These are phyloP conservation scores for Synanthedon formicaeformis DNA, from an alignment of 2,888 invertebrate species.

Conservation along the genomic window DNA sequence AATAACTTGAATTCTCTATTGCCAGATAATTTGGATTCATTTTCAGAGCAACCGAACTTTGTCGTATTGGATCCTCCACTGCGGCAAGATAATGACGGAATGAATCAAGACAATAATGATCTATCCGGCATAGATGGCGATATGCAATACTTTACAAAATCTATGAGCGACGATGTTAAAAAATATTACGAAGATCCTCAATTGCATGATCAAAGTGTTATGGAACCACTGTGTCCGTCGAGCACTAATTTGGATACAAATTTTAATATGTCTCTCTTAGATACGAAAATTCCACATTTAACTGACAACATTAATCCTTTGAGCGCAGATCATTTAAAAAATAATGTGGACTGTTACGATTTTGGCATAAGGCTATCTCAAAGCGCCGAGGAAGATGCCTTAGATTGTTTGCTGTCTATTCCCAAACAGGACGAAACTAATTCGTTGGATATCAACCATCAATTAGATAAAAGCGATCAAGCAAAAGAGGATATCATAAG, in stretches of 20 bases:
- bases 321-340: constrained; percentile 44
- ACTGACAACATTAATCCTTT: constrained; percentile 39
- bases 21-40: constrained; percentile 56
- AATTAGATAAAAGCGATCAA: constrained; percentile 33
- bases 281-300: constrained; percentile 44
- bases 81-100: constrained; percentile 33
- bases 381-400: constrained; percentile 43
- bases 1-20: constrained; percentile 52
- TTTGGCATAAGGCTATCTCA: constrained; percentile 50
- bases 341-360: constrained; percentile 54
- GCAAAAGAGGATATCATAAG: constrained; percentile 58
- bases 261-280: constrained; percentile 53
- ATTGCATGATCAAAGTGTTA: constrained; percentile 40
- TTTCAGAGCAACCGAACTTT: constrained; percentile 53
- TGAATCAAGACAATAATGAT: constrained; percentile 45
- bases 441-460: constrained; percentile 25
- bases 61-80: constrained; percentile 47
- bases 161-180: constrained; percentile 62
- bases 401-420: constrained; percentile 53
- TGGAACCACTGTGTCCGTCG: constrained; percentile 52
- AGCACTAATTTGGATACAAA: constrained; percentile 49
- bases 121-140: constrained; percentile 61
- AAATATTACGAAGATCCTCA: constrained; percentile 61
- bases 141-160: constrained; percentile 62
- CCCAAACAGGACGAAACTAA: constrained; percentile 41